These are phyloP conservation scores for Drosophila kikkawai DNA, from an alignment of 1,140 invertebrate species.

Conservation along the genomic window DNA sequence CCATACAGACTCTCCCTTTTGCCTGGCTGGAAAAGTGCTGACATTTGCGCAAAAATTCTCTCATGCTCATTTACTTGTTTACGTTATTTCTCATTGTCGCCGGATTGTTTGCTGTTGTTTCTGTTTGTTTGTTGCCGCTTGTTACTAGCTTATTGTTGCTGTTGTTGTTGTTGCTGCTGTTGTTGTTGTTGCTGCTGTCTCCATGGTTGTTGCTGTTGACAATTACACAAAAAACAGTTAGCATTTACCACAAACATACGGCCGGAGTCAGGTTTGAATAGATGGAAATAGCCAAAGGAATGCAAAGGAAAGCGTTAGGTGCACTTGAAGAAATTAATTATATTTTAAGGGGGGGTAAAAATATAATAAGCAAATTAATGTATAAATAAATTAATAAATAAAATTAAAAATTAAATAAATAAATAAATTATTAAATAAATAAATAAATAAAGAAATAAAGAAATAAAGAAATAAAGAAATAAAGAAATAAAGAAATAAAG, in stretches of 20 bases:
- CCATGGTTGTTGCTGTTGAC: slow-evolving; percentile 61
- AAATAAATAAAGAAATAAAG: too few relatives aligned
- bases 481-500: too few relatives aligned
- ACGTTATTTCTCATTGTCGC: slow-evolving; percentile 75
- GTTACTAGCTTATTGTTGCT: slow-evolving; percentile 13
- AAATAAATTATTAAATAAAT: not conserved
- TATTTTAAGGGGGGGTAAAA: too few relatives aligned
- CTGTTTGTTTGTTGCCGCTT: slow-evolving; percentile 17
- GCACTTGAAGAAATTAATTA: not conserved
- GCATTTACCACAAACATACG: slow-evolving; percentile 78
- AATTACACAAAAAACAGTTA: slow-evolving; percentile 80
- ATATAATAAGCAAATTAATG: not conserved
- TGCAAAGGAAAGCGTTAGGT: not conserved
- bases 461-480: not conserved
- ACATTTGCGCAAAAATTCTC: slow-evolving; percentile 73
- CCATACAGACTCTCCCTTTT: not conserved
- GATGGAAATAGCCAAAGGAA: slow-evolving; percentile 50
- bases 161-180: not conserved
- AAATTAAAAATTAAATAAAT: not conserved
- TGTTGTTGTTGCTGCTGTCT: not conserved
- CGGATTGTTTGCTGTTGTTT: slow-evolving; percentile 40
- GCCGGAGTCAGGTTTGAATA: slow-evolving; percentile 45
- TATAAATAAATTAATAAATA: not conserved
- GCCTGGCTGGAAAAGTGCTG: slow-evolving; percentile 60
- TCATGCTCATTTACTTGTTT: slow-evolving; percentile 76